Percentiles rank a stretch among this genome's conserved stretches.
Evolutionary conservation across 2,888 invertebrate genomes (phyloP).

Genomic region (Mythimna impura): DNA sequence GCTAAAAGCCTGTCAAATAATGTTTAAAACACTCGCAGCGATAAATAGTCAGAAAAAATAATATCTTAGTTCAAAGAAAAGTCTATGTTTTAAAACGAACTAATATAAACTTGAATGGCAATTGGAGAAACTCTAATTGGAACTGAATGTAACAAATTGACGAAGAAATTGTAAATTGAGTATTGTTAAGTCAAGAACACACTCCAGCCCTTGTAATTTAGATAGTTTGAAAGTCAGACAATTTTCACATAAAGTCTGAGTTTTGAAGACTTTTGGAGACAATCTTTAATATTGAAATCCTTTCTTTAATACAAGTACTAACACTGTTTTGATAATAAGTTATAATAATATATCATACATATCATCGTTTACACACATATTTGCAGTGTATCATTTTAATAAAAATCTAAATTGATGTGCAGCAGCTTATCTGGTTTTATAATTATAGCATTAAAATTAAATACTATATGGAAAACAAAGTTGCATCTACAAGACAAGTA

Average conservation of each 20-base stretch:
- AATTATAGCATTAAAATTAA: background rate
- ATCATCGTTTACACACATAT: too few relatives aligned
- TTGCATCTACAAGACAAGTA: too few relatives aligned
- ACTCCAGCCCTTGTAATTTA: conserved; percentile 4
- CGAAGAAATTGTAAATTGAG: conserved; percentile 34
- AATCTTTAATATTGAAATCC: background rate
- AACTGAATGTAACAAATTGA: conserved; percentile 27
- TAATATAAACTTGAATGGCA: conserved; percentile 37
- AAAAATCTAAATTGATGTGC: too few relatives aligned
- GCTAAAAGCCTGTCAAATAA: conserved; percentile 40
- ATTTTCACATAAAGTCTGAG: background rate
- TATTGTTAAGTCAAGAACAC: conserved; percentile 26
- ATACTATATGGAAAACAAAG: background rate
- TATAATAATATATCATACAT: too few relatives aligned
- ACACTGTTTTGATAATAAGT: background rate
- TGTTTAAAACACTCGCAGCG: background rate
- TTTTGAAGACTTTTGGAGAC: background rate
- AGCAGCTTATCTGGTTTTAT: background rate
- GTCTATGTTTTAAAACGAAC: conserved; percentile 29
- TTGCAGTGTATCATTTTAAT: too few relatives aligned
- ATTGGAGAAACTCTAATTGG: conserved; percentile 28
- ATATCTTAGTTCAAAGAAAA: conserved; percentile 1
- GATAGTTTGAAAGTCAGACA: conserved; percentile 21
- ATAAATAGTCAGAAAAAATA: background rate
- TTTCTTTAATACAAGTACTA: background rate